These are phyloP conservation scores for Syngnathus acus DNA, from an alignment of 2,797 vertebrate species.

Conservation along the genomic window DNA sequence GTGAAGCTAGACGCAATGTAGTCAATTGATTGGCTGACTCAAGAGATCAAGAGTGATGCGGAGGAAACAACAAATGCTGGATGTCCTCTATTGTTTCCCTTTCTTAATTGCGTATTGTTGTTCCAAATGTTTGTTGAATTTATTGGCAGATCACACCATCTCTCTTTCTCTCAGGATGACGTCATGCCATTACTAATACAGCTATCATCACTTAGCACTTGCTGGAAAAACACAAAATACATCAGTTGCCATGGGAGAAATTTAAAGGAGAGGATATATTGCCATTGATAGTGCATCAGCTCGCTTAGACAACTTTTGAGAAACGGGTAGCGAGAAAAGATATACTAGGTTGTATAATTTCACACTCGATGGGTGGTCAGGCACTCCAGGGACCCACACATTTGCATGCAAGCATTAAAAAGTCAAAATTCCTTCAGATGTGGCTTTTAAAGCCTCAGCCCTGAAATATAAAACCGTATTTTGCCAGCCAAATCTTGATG, in stretches of 20 bases:
- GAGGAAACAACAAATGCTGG: background rate
- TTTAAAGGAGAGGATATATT: no score
- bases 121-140: no score
- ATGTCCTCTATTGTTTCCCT: no score
- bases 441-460: background rate
- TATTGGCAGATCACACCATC: no score
- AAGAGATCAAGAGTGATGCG: no score
- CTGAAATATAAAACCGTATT: slow-evolving; percentile 11
- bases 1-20: background rate
- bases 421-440: background rate
- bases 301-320: background rate
- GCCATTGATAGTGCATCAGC: no score
- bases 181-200: no score
- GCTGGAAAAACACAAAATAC: no score
- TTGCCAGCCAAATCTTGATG: slow-evolving; percentile 1
- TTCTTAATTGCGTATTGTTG: no score
- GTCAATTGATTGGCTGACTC: background rate
- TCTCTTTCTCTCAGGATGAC: no score
- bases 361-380: background rate
- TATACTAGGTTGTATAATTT: background rate
- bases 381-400: background rate
- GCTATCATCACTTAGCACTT: no score
- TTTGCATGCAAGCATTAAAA: background rate
- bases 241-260: no score
- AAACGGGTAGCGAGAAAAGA: background rate